These are phyloP conservation scores for Mormoops blainvillei DNA, from an alignment of 2,113 vertebrate genomes.

Conservation along the genomic window DNA sequence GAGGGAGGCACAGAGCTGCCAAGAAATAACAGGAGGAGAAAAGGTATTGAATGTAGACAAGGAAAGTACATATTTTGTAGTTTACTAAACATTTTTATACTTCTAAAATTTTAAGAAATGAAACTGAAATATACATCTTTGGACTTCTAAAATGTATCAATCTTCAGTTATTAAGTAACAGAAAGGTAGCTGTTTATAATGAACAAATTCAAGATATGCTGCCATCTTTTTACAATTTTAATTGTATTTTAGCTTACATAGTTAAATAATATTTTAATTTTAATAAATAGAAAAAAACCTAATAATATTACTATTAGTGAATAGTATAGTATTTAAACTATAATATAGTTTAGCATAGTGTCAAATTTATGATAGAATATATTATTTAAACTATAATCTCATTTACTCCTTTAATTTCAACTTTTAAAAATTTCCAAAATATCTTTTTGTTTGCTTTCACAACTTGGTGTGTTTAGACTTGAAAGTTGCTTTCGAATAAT, in stretches of 20 bases:
- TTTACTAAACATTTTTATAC: background rate
- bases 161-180: background rate
- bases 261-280: no score
- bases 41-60: background rate
- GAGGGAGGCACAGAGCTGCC: background rate
- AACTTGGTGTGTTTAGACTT: constrained; percentile 14
- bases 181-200: background rate
- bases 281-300: no score
- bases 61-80: background rate
- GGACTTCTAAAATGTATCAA: background rate
- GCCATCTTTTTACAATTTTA: background rate
- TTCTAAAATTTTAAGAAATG: background rate
- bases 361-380: background rate
- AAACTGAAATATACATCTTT: background rate
- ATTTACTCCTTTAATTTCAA: constrained; percentile 9
- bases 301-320: background rate
- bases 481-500: constrained; percentile 9
- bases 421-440: background rate
- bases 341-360: background rate
- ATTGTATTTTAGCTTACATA: background rate
- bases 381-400: background rate
- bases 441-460: background rate
- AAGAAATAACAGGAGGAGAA: background rate
- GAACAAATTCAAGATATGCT: background rate
- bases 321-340: background rate